Conservation (phyloP, 2,888 invertebrate genomes). For the Acrobasis suavella region DNA sequence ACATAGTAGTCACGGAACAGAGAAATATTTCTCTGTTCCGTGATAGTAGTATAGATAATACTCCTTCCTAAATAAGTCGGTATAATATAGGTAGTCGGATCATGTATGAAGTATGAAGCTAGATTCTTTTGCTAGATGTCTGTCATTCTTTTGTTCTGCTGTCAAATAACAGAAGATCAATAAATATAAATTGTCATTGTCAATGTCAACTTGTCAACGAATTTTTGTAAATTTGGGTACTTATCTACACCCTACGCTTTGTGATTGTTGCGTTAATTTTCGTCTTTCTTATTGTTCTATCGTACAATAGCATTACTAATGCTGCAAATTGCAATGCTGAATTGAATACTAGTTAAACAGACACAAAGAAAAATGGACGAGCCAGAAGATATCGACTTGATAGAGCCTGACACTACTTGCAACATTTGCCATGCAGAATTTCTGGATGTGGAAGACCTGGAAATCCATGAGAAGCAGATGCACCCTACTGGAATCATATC, state of each 20-base stretch:
- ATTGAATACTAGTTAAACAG: neutral
- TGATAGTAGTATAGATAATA: too few relatives aligned
- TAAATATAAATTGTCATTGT: too few relatives aligned
- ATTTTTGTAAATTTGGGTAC: neutral
- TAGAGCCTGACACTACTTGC: slow-evolving; percentile 52
- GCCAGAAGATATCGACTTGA: neutral
- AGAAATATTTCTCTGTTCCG: too few relatives aligned
- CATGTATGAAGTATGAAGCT: too few relatives aligned
- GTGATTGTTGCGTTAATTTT: neutral
- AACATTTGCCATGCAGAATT: slow-evolving; percentile 60
- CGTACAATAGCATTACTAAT: neutral
- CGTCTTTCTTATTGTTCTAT: neutral
- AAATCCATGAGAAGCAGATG: slow-evolving; percentile 53
- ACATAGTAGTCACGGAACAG: too few relatives aligned
- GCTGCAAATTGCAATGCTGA: too few relatives aligned
- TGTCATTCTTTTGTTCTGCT: too few relatives aligned
- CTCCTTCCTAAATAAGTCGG: too few relatives aligned
- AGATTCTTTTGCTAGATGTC: too few relatives aligned
- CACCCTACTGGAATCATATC: slow-evolving; percentile 39
- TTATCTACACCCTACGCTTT: neutral
- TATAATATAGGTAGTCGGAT: too few relatives aligned
- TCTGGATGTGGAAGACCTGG: slow-evolving; percentile 58
- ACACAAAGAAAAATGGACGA: slow-evolving; percentile 1
- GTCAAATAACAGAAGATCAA: too few relatives aligned
- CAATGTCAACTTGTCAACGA: neutral